Base-by-base conservation (phyloP, 1,140 invertebrate species). In the Drosophila saltans region DNA sequence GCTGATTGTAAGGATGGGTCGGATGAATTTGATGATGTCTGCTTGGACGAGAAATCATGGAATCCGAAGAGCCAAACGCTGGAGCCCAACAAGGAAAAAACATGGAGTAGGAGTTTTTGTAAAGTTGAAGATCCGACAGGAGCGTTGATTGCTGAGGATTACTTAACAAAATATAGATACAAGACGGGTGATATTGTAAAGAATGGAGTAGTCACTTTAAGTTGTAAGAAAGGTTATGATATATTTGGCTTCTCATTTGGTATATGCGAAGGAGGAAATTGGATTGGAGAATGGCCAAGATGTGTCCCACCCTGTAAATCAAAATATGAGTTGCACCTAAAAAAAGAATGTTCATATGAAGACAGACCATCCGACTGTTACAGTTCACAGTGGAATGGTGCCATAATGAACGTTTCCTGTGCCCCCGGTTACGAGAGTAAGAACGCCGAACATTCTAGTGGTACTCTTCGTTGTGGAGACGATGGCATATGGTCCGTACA, bases 1-100 rank as follows among this genome's bases (percentile, higher is more conserved):
- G 81, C 91, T 45, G 94, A 96, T 67, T 97, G 96, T 81, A 36
- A 91, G 0, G 95, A 96, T 80, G 93, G 93, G 30, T 96, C 95
- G 2, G 96, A 97, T 91, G 96, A 97, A 43, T 21, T 70, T 1
- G 24, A 48, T 8, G 33, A 16, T 0, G 43, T 78, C 21, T 78
- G 75, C 33, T 2, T 36, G 0, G 6, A 57, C 6, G 9, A 2
- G 9, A 62, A 16, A 1, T 5, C 10, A 21, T 3, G 5, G n/a
- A 11, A 28, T 1, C 16, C 16, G 16, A 30, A 30, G 4, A 30
- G 28, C 28, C 28, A 30, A 30, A 30, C 0, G 2, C 4, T 30
- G 28, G 0, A 30, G 4, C 28, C 16, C 16, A 16, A 16, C 16
- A 16, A 16, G 16, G 28, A 30, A 30, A 30, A 30, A 2, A 30